A percentile compares a stretch with the other conserved stretches of the same genome.
Conservation (phyloP, 2,113 vertebrate species). For the Cacatua alba region DNA sequence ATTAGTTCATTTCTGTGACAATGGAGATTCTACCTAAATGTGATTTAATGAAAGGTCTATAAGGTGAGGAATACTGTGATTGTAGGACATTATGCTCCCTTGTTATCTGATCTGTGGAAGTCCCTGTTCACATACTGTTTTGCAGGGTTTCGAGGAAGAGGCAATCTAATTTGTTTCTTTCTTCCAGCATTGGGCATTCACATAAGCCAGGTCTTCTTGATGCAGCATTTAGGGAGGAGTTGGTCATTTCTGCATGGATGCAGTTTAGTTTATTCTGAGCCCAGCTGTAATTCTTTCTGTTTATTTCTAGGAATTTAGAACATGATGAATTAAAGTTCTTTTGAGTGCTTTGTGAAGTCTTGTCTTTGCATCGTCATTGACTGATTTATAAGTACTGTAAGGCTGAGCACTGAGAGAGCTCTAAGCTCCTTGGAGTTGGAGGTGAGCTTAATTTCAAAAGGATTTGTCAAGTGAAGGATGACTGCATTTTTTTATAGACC, state of each 20-base stretch:
- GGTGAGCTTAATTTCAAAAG: neutral
- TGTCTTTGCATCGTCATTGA: neutral
- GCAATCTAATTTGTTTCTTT: neutral
- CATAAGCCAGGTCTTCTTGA: neutral
- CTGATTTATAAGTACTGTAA: neutral
- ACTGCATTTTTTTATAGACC: neutral
- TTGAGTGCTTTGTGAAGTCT: neutral
- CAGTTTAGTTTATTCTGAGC: neutral
- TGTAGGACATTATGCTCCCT: neutral
- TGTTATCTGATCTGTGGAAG: neutral
- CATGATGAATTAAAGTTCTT: neutral
- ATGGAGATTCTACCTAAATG: neutral
- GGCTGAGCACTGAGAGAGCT: neutral
- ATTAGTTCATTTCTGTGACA: neutral
- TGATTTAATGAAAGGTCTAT: neutral
- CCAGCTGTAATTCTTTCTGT: neutral
- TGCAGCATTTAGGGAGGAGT: neutral
- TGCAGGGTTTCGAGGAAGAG: neutral
- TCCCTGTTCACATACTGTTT: neutral
- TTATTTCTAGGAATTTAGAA: neutral
- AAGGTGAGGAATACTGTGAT: neutral
- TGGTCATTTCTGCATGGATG: neutral
- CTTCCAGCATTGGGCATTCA: neutral
- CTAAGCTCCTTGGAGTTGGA: neutral
- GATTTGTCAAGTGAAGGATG: neutral